Evolutionary conservation across 2,888 invertebrate genomes (phyloP).

Genomic region (Lepidocyrtinus sp.): DNA sequence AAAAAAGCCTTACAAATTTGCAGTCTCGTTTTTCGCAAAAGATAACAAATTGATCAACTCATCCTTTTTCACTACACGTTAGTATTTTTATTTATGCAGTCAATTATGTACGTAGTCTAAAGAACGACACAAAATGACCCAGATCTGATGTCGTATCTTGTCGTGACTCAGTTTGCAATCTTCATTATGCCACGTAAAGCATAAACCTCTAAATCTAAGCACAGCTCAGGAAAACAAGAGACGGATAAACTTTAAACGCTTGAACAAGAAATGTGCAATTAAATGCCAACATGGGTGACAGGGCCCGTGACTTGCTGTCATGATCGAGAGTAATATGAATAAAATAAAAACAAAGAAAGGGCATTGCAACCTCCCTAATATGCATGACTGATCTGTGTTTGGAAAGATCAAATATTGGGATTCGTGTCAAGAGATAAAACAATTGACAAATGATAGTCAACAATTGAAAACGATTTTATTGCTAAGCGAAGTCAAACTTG

Average conservation of each 20-base stretch:
- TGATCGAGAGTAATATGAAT: background rate
- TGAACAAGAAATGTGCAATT: slow-evolving; percentile 44
- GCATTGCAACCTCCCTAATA: background rate
- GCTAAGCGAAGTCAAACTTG: too few species aligned
- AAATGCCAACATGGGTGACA: slow-evolving; percentile 43
- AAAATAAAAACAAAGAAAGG: background rate
- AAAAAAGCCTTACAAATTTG: too few species aligned
- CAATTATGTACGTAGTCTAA: slow-evolving; percentile 21
- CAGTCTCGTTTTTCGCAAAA: background rate
- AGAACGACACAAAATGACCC: slow-evolving; percentile 35
- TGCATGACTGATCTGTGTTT: background rate
- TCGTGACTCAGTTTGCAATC: slow-evolving; percentile 50
- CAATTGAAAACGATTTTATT: too few species aligned
- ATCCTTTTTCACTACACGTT: slow-evolving; percentile 26
- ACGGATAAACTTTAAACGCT: background rate
- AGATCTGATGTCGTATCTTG: slow-evolving; percentile 60
- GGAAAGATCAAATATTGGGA: too few species aligned
- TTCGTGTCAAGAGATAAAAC: too few species aligned
- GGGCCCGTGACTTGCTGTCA: slow-evolving; percentile 26
- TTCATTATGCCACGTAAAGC: slow-evolving; percentile 8
- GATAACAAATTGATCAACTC: slow-evolving; percentile 13
- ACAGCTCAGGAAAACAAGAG: too few species aligned
- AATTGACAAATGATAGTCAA: too few species aligned
- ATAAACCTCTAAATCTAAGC: too few species aligned
- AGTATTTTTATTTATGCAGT: slow-evolving; percentile 44